A percentile compares a stretch with the other conserved stretches of the same genome.
These are phyloP conservation scores for Xenus cinereus DNA, from an alignment of 2,113 vertebrate species.

Conservation along the genomic window DNA sequence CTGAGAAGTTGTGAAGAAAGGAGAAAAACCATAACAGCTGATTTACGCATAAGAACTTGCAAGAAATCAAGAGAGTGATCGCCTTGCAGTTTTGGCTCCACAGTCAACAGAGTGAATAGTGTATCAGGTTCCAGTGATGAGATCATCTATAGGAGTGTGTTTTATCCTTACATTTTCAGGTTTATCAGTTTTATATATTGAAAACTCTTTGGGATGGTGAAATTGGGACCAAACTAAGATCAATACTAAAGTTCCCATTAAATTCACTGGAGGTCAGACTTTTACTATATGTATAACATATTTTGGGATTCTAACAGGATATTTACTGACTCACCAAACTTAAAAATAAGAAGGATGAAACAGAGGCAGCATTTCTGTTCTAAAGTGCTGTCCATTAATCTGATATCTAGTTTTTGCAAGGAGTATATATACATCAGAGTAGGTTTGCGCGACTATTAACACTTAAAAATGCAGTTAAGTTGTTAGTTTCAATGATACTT, in stretches of 20 bases:
- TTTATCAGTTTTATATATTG: not conserved
- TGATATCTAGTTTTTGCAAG: not conserved
- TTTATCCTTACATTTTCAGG: not conserved
- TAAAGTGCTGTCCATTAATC: not conserved
- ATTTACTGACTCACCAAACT: not conserved
- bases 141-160: not conserved
- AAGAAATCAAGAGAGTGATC: not conserved
- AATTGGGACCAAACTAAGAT: not conserved
- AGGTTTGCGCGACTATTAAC: not conserved
- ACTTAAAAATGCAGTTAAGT: not conserved
- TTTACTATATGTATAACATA: not conserved
- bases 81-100: not conserved
- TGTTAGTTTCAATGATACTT: not conserved
- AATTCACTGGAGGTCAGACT: not conserved
- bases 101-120: not conserved
- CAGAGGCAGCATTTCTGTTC: not conserved
- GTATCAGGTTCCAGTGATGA: not conserved
- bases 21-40: not conserved
- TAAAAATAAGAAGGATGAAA: not conserved
- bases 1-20: not conserved
- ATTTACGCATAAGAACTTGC: not conserved
- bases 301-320: not conserved
- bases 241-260: not conserved
- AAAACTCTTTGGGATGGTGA: not conserved
- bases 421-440: not conserved